Conservation (phyloP, 2,113 vertebrate genomes). For the Chloroceryle aenea region DNA sequence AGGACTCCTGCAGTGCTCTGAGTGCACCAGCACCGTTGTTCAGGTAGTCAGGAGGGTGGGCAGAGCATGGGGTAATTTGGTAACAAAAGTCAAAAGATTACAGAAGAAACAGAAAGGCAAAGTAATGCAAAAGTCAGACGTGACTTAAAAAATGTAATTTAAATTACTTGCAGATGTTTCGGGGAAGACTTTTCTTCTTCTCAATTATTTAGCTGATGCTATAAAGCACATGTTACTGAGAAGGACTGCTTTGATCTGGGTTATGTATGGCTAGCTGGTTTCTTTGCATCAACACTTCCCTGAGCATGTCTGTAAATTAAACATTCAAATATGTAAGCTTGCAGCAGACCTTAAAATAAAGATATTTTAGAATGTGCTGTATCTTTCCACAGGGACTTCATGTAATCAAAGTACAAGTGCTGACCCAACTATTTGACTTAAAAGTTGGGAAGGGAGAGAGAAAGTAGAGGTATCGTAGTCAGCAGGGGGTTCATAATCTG, state of each 20-base stretch:
- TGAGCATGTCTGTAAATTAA: neutral
- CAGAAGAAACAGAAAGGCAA: neutral
- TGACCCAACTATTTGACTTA: slow-evolving; percentile 27
- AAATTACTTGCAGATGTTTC: slow-evolving; percentile 41
- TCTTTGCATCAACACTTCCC: neutral
- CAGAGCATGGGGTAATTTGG: neutral
- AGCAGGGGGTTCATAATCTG: slow-evolving; percentile 32
- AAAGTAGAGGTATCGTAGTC: neutral
- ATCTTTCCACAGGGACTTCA: neutral
- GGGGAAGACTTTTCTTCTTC: neutral
- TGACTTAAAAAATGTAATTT: slow-evolving; percentile 24
- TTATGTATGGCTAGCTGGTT: neutral
- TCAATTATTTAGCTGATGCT: slow-evolving; percentile 15
- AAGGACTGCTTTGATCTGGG: neutral
- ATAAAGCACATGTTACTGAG: neutral
- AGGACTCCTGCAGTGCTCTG: neutral
- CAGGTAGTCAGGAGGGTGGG: neutral
- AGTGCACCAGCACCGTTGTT: accelerated
- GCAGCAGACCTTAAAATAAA: slow-evolving; percentile 40
- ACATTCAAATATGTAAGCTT: slow-evolving; percentile 16
- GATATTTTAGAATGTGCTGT: neutral
- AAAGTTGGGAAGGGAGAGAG: neutral
- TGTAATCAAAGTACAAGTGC: slow-evolving; percentile 21
- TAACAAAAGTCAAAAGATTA: neutral
- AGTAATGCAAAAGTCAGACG: neutral